Conservation (phyloP, 2,797 vertebrate genomes). For the Okamejei kenojei region DNA sequence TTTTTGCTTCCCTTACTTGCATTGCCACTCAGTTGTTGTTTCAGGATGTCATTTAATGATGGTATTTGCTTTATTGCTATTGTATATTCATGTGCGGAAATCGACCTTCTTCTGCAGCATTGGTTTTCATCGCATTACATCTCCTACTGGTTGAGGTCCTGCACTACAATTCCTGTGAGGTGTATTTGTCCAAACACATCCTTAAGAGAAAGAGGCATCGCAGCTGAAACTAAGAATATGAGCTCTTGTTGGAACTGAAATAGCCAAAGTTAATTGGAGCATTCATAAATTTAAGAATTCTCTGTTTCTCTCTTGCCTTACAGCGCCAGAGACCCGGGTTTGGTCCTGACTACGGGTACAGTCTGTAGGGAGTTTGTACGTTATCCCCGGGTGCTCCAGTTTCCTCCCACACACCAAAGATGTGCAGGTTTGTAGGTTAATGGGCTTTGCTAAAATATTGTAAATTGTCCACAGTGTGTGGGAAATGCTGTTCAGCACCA, state of each 20-base stretch:
- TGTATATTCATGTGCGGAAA: background rate
- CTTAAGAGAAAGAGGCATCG: background rate
- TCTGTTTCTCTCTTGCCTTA: too few species aligned
- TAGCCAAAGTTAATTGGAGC: background rate
- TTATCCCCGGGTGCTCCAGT: too few species aligned
- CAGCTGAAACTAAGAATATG: background rate
- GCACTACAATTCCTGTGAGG: background rate
- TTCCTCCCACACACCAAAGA: too few species aligned
- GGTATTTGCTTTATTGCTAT: background rate
- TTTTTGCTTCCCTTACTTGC: background rate
- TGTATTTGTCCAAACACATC: background rate
- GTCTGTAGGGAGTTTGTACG: too few species aligned
- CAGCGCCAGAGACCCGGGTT: too few species aligned
- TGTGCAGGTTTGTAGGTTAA: too few species aligned
- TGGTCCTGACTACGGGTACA: too few species aligned
- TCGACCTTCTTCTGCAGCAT: background rate
- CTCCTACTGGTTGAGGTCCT: background rate
- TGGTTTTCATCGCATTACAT: background rate
- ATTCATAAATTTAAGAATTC: background rate
- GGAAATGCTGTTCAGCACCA: too few species aligned
- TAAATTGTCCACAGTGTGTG: too few species aligned
- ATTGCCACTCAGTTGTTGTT: background rate
- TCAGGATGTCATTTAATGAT: background rate
- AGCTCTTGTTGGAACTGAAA: background rate
- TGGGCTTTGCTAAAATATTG: too few species aligned